A percentile compares a stretch with the other conserved stretches of the same genome.
Evolutionary conservation across 2,113 vertebrate genomes (phyloP).

Genomic region (Callipepla squamata): DNA sequence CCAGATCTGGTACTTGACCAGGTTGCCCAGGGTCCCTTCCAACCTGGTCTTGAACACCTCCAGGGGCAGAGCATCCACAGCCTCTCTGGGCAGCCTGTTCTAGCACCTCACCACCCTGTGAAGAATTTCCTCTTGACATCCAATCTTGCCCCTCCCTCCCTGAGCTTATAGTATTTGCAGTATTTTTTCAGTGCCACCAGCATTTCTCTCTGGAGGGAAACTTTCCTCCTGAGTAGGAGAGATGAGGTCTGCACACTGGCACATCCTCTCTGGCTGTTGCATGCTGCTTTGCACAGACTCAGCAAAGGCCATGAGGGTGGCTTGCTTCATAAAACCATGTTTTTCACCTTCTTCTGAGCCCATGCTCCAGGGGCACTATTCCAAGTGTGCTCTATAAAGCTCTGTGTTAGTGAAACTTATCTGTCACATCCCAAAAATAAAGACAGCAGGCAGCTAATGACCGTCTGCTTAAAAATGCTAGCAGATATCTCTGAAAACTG

Average conservation of each 20-base stretch:
- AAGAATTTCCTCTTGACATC: no score
- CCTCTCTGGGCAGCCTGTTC: no score
- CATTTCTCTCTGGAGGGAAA: neutral
- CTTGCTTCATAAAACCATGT: neutral
- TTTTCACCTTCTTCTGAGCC: neutral
- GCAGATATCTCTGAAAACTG: neutral
- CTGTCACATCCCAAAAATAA: neutral
- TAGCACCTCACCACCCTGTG: no score
- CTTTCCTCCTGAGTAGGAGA: neutral
- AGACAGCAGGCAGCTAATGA: neutral
- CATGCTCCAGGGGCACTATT: neutral
- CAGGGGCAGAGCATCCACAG: no score
- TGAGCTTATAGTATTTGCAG: neutral
- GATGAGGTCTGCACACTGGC: neutral
- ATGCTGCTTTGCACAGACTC: neutral
- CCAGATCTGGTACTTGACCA: no score
- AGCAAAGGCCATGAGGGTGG: neutral
- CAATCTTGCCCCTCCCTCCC: no score
- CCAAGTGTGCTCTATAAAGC: neutral
- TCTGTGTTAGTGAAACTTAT: neutral
- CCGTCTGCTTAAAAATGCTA: rapidly evolving
- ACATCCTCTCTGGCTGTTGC: neutral
- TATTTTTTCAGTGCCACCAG: neutral
- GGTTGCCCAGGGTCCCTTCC: no score
- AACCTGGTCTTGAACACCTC: no score